Conservation (phyloP, 2,797 vertebrate genomes). For the Enteromius mattozi region DNA sequence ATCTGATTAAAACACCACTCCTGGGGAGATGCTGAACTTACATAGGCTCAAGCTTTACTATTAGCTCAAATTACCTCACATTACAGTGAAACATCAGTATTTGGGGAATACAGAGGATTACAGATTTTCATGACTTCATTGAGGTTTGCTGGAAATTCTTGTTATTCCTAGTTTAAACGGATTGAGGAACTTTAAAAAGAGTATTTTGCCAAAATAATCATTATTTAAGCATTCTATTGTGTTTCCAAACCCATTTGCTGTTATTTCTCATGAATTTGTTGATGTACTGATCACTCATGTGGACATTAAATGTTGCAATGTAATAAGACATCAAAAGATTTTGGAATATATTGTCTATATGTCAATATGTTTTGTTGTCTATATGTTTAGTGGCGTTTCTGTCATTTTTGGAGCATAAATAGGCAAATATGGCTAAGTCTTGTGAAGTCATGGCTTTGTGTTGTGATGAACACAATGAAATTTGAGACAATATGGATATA, state of each 20-base stretch:
- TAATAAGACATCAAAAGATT: background rate
- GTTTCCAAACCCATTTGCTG: background rate
- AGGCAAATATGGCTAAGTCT: background rate
- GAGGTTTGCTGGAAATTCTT: conserved; percentile 27
- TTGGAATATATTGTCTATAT: background rate
- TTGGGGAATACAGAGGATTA: conserved; percentile 59
- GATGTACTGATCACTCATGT: background rate
- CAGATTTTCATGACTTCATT: conserved; percentile 51
- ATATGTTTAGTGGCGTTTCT: background rate
- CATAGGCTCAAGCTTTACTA: conserved; percentile 55
- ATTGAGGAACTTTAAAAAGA: background rate
- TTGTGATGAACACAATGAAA: background rate
- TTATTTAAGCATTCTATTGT: background rate
- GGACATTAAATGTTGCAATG: background rate
- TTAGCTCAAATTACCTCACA: conserved; percentile 61
- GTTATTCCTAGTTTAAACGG: conserved; percentile 4
- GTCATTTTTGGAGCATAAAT: background rate
- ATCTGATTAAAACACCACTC: conserved; percentile 64
- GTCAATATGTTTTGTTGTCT: too few species aligned
- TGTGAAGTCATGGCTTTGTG: background rate
- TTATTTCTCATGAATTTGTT: background rate
- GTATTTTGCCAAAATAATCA: background rate
- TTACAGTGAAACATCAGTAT: conserved; percentile 56
- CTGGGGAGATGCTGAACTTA: conserved; percentile 57
- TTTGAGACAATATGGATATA: background rate